Base-by-base conservation (phyloP, 2,888 invertebrate species). In the Biston stratarius region DNA sequence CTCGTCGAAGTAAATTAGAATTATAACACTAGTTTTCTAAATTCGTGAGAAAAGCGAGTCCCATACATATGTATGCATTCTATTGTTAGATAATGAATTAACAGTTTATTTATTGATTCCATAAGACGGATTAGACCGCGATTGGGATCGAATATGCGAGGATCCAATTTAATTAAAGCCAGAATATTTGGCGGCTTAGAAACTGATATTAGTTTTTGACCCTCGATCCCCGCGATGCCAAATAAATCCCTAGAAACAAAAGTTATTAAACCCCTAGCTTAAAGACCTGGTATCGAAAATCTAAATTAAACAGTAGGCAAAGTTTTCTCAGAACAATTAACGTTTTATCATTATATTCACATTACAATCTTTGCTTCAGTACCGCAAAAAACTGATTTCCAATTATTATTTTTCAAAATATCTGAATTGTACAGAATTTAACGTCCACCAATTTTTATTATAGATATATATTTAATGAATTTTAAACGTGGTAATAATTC, bases 201-300 rank as follows among this genome's bases (percentile, higher is more conserved):
- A 24, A 52, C 36, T 52, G 38, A 64, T 64, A 53, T 64, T 53
- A 64, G 64, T 64, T 64, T 64, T 59, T 59, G 64, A 64, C 53
- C 58, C 15, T 42, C 59, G 49, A 15, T 44, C 34, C n/a, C 49
- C 36, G 34, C 42, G 40, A 9, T 49, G 45, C 51, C 34, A 14
- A 36, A 52, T 57, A 33, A 59, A 53, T 59, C 57, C 44, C 12
- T 12, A 14, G 47, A 48, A 59, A 53, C 52, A 40, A 52, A 59
- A 53, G 64, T 36, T 9, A 45, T 64, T 58, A 58, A 64, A 11
- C 44, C 57, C 42, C 40, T 47, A 33, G 40, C 12, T 42, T 55
- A 49, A 24, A 14, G n/a, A 61, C 47, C 33, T 44, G 45, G 11
- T 45, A 57, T 14, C 36, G 14, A 57, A 57, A 45, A 57, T 14